Evolutionary conservation across 2,888 invertebrate genomes (phyloP).

Genomic region (Ochropleura leucogaster): DNA sequence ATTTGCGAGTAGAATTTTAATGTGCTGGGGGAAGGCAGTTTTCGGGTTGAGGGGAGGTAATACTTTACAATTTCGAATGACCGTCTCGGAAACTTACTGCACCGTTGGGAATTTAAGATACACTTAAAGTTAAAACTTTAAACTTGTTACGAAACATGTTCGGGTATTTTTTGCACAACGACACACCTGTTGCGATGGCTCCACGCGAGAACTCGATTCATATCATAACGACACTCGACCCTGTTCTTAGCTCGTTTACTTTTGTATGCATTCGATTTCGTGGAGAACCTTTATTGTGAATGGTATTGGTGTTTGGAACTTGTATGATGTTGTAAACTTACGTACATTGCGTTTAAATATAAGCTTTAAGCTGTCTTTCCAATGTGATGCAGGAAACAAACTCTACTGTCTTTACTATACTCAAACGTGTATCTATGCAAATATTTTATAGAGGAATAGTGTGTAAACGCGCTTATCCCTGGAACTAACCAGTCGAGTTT

Average conservation of each 20-base stretch:
- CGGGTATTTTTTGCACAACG: conserved; percentile 33
- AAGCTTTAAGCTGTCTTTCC: background rate
- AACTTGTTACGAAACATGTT: conserved; percentile 22
- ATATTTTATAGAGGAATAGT: background rate
- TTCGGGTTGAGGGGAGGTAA: conserved; percentile 56
- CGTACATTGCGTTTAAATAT: background rate
- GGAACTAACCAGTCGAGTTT: background rate
- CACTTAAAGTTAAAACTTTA: conserved; percentile 46
- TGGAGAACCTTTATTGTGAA: conserved; percentile 28
- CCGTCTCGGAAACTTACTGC: conserved; percentile 71
- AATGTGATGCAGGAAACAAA: background rate
- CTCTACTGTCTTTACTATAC: background rate
- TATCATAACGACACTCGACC: conserved; percentile 49
- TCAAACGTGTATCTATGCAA: background rate
- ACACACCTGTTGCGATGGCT: conserved; percentile 57
- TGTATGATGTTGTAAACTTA: background rate
- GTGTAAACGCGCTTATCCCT: background rate
- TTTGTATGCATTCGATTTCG: conserved; percentile 48
- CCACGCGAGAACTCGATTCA: conserved; percentile 58
- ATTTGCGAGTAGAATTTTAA: conserved; percentile 81
- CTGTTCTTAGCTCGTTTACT: conserved; percentile 46
- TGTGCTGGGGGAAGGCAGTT: conserved; percentile 61
- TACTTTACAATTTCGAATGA: conserved; percentile 69
- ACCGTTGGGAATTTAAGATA: conserved; percentile 62
- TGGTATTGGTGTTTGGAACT: conserved; percentile 15